Base-by-base conservation (phyloP, 2,113 vertebrate species). In the Poeciliopsis prolifica region DNA sequence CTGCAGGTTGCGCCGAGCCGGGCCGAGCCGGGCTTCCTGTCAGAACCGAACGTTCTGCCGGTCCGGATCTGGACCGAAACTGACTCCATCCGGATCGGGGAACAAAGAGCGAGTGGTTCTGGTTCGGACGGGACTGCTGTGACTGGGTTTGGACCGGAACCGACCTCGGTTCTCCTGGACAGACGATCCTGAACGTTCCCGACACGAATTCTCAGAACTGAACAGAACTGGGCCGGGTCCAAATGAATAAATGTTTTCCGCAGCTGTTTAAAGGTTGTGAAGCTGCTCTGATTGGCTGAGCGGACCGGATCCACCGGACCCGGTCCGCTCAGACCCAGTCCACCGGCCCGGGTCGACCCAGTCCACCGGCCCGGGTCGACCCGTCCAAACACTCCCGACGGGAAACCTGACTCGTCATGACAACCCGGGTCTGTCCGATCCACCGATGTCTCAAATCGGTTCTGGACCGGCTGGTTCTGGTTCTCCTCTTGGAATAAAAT, bases 221-320 rank as follows among this genome's bases (percentile, higher is more conserved):
- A 58, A 30, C 28, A 63, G 61, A 30, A 30, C 60, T 26, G 26
- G 9, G 37, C 19, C 35, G 48, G 58, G 60, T 78, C 42, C 70
- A 60, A 74, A 75, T 77, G 28, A 85, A 83, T 88, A 83, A 80
- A 84, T 29, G 2, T 63, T 65, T 70, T 74, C 48, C 6, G n/a
- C n/a, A 28, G 54, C 28, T 70, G 66, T 62, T 72, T 77, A 66
- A 70, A 2, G 71, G 4, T 6, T 65, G n/a, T 66, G 29, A 69
- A 69, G 68, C 69, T 78, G 76, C 63, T 67, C 61, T 73, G 65
- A 68, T 54, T 68, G 24, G 74, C 37, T 19, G 29, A 40, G 35
- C 9, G 35, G 35, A 35, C 35, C 35, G 35, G 35, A 2, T 35
- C 35, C 33, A 35, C 33, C 8, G 11, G 54, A 29, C 22, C 48